These are phyloP conservation scores for Drosophila eohydei DNA, from an alignment of 2,888 invertebrate genomes.

Conservation along the genomic window DNA sequence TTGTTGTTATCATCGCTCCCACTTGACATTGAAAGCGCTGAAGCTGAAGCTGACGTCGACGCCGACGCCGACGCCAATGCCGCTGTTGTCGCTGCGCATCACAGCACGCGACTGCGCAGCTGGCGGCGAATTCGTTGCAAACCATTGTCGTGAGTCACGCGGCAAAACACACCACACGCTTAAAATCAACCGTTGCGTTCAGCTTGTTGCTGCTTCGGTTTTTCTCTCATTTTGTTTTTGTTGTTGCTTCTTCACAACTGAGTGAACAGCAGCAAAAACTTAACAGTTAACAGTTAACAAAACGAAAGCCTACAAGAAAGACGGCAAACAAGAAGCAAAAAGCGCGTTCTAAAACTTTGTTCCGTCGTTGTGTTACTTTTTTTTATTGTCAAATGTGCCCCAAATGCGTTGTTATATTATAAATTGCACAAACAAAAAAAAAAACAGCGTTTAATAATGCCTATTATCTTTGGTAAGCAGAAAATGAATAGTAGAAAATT, in stretches of 20 bases:
- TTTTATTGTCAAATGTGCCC: conserved; percentile 23
- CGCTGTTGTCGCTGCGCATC: conserved; percentile 22
- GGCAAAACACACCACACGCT: conserved; percentile 25
- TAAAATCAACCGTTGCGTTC: conserved; percentile 12
- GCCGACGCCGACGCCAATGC: conserved; percentile 25
- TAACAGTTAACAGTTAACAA: conserved; percentile 50
- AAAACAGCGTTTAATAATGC: conserved; percentile 25
- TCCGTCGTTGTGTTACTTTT: not conserved
- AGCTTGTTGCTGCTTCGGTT: conserved; percentile 8
- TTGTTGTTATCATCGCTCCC: conserved; percentile 32
- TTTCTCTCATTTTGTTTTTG: conserved; percentile 8
- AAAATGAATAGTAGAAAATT: not conserved
- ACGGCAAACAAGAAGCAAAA: conserved; percentile 5
- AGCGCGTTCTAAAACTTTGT: conserved; percentile 15
- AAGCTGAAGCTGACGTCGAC: conserved; percentile 1
- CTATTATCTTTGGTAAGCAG: conserved; percentile 12
- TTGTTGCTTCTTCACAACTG: conserved; percentile 29
- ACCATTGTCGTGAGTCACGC: conserved; percentile 50
- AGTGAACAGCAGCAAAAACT: conserved; percentile 41
- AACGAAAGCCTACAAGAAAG: conserved; percentile 38
- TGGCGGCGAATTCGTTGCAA: conserved; percentile 41
- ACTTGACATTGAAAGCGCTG: conserved; percentile 68
- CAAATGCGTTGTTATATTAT: conserved; percentile 22
- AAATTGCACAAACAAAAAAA: conserved; percentile 27
- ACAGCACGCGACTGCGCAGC: conserved; percentile 52